phyloP scores from a whole-genome alignment of 2,888 invertebrate species.

The Nomada lathburiana region DNA sequence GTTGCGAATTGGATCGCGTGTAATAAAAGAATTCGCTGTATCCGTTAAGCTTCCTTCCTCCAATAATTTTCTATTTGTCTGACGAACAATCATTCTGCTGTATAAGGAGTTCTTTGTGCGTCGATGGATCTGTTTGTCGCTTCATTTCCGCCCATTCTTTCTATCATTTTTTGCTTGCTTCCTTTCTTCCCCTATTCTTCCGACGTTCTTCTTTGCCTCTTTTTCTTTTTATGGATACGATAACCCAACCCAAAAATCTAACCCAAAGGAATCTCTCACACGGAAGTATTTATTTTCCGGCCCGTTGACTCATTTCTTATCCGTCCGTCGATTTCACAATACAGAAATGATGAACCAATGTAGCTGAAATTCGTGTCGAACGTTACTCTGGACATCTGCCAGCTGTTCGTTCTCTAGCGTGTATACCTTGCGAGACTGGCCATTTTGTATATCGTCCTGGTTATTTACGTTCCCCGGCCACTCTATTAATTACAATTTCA shows the following conservation, averaged over 20 bases:
- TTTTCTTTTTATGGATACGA: not conserved
- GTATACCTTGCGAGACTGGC: conserved; percentile 43
- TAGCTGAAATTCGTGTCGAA: conserved; percentile 70
- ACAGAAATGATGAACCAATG: conserved; percentile 65
- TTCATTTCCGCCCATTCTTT: conserved; percentile 19
- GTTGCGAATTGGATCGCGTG: not conserved
- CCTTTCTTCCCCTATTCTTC: too few species aligned
- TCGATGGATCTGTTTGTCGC: conserved; percentile 12
- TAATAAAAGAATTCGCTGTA: not conserved
- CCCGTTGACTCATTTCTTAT: conserved; percentile 54
- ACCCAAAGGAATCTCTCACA: conserved; percentile 7
- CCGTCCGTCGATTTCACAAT: conserved; percentile 68
- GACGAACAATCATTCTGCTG: not conserved
- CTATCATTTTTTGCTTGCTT: not conserved
- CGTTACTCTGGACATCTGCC: conserved; percentile 73
- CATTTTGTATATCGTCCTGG: conserved; percentile 66
- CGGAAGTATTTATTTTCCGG: conserved; percentile 50
- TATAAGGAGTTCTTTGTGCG: conserved; percentile 7
- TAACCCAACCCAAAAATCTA: not conserved
- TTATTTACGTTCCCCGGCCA: conserved; percentile 64
- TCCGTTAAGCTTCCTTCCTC: not conserved
- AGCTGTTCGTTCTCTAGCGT: conserved; percentile 53
- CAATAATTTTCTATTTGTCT: not conserved
- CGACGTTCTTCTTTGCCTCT: not conserved
- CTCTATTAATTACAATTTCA: conserved; percentile 69